Conservation (phyloP, 2,113 vertebrate species). For the Daboia siamensis region DNA sequence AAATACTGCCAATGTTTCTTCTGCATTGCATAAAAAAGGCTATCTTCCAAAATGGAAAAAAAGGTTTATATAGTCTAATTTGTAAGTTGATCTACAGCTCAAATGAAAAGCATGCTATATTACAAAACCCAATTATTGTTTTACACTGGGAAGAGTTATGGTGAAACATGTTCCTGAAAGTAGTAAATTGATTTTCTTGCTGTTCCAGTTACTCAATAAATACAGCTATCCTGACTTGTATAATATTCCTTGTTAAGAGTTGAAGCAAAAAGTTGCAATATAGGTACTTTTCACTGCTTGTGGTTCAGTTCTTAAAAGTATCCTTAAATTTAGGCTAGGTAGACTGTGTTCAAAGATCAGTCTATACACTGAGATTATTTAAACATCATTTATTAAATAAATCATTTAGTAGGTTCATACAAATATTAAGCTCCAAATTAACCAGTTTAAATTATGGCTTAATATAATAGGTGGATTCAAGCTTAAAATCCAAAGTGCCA, state of each 20-base stretch:
- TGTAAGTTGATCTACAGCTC: constrained; percentile 1
- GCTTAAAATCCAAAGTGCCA: neutral
- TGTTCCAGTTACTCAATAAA: constrained; percentile 61
- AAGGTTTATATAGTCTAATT: constrained; percentile 7
- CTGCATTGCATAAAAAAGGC: constrained; percentile 8
- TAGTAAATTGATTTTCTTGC: constrained; percentile 37
- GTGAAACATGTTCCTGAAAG: constrained; percentile 29
- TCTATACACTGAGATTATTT: neutral
- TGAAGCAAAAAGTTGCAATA: neutral
- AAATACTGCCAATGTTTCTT: constrained; percentile 25
- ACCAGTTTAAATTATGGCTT: neutral
- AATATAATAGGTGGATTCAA: neutral
- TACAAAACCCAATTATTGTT: neutral
- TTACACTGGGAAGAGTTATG: constrained; percentile 32
- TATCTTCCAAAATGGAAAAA: constrained; percentile 27
- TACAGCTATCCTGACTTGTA: constrained; percentile 32
- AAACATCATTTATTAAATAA: neutral
- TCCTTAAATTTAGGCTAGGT: neutral
- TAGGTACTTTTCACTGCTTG: neutral
- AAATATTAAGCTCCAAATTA: neutral
- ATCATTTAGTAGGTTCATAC: neutral
- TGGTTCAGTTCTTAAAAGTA: neutral
- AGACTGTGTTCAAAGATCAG: neutral
- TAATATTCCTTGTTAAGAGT: neutral
- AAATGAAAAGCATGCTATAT: neutral